phyloP scores from a whole-genome alignment of 2,888 invertebrate species.

The Eilema griseolum region DNA sequence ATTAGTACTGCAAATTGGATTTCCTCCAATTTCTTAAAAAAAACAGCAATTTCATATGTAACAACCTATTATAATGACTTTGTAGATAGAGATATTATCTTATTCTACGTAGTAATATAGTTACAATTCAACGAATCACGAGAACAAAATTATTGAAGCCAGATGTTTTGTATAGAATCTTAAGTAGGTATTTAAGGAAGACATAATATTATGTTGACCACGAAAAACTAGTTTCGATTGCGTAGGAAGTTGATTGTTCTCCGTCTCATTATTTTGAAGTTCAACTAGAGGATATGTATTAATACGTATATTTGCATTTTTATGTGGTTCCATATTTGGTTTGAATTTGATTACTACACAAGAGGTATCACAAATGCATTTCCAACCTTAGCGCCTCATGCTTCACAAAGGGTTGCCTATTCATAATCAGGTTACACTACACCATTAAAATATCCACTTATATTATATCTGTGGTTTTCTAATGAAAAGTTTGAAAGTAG shows the following conservation, averaged over 20 bases:
- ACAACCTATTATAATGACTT: neutral
- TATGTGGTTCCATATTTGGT: neutral
- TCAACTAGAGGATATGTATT: conserved; percentile 2
- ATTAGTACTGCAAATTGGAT: too few relatives aligned
- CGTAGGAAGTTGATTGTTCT: conserved; percentile 19
- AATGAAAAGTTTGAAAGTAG: too few relatives aligned
- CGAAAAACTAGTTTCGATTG: conserved; percentile 11
- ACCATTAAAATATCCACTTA: too few relatives aligned
- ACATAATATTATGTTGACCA: conserved; percentile 11
- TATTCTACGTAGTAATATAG: neutral
- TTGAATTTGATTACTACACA: neutral
- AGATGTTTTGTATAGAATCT: conserved; percentile 17
- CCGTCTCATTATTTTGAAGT: conserved; percentile 7
- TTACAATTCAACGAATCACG: neutral
- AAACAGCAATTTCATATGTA: too few relatives aligned
- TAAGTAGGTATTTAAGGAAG: neutral
- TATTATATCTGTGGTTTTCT: too few relatives aligned
- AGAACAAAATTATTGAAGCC: neutral
- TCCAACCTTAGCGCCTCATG: neutral
- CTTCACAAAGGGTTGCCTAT: too few relatives aligned
- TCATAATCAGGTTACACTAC: too few relatives aligned
- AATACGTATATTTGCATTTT: neutral
- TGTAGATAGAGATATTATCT: neutral
- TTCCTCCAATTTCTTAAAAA: too few relatives aligned
- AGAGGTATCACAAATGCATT: neutral